Evolutionary conservation across 2,888 invertebrate species (phyloP).

Genomic region (Nymphalis polychloros): DNA sequence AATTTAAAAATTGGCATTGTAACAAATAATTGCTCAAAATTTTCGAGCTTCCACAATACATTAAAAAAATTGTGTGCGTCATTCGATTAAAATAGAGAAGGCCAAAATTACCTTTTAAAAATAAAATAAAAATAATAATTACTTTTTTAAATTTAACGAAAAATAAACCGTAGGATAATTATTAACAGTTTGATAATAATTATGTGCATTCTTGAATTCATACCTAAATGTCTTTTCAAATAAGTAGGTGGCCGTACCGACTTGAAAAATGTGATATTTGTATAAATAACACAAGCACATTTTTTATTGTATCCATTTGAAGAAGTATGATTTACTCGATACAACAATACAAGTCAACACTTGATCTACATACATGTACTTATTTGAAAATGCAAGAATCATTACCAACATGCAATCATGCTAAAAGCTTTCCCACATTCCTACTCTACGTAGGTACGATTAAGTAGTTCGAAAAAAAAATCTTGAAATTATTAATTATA

Average conservation of each 20-base stretch:
- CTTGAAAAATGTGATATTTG: not conserved
- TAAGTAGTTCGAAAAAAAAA: constrained; percentile 68
- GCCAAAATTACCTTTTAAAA: constrained; percentile 31
- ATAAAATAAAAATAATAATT: constrained; percentile 19
- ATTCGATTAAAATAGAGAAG: constrained; percentile 26
- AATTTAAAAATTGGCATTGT: constrained; percentile 34
- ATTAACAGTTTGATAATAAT: constrained; percentile 32
- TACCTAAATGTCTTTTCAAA: constrained; percentile 26
- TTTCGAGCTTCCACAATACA: constrained; percentile 61
- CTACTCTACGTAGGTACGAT: constrained; percentile 67
- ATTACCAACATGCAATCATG: constrained; percentile 65
- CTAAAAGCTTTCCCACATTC: constrained; percentile 66
- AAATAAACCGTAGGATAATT: constrained; percentile 35
- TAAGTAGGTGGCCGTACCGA: constrained; percentile 24
- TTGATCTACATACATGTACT: constrained; percentile 22
- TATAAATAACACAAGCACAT: not conserved
- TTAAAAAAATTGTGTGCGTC: constrained; percentile 33
- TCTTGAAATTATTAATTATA: constrained; percentile 74
- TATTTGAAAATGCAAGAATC: constrained; percentile 39
- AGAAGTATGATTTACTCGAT: not conserved
- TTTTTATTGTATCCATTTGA: not conserved
- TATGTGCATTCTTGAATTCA: constrained; percentile 34
- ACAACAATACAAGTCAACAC: not conserved
- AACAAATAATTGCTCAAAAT: constrained; percentile 64
- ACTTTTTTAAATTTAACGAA: constrained; percentile 30